Conservation (phyloP, 2,113 vertebrate species). For the Percopsis transmontana region DNA sequence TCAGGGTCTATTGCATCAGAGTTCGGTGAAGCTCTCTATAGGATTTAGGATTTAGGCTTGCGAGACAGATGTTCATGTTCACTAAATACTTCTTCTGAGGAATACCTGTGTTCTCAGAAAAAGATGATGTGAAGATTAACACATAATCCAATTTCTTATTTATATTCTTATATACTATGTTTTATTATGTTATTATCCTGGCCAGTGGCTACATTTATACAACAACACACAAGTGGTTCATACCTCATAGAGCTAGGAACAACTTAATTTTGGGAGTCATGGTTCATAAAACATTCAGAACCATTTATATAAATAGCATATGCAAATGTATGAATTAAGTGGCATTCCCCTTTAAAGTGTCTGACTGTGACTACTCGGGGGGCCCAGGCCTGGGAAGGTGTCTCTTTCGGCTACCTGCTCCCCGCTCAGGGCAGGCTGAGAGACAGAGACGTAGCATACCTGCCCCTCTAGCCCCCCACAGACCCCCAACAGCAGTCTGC, state of each 20-base stretch:
- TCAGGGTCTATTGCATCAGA: not conserved
- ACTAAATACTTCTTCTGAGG: conserved; percentile 1
- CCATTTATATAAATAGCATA: conserved; percentile 47
- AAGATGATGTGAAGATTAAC: no score
- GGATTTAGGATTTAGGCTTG: conserved; percentile 11
- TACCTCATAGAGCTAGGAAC: no score
- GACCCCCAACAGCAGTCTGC: conserved; percentile 24
- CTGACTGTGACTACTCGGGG: conserved; percentile 1
- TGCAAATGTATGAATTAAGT: conserved; percentile 44
- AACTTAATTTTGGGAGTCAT: no score
- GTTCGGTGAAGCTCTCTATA: not conserved
- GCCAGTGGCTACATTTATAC: no score
- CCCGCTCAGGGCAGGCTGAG: conserved; percentile 18
- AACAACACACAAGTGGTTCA: no score
- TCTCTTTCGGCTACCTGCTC: conserved; percentile 26
- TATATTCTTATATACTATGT: no score
- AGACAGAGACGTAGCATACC: conserved; percentile 44
- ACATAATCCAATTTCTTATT: no score
- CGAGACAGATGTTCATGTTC: conserved; percentile 16
- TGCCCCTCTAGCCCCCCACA: conserved; percentile 29
- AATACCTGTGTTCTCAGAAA: no score
- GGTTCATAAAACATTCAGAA: no score
- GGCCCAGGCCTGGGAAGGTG: not conserved
- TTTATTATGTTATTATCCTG: no score
- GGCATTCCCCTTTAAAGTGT: conserved; percentile 64